A percentile compares a stretch with the other conserved stretches of the same genome.
phyloP scores from a whole-genome alignment of 2,888 invertebrate species.

The Drosophila testacea region DNA sequence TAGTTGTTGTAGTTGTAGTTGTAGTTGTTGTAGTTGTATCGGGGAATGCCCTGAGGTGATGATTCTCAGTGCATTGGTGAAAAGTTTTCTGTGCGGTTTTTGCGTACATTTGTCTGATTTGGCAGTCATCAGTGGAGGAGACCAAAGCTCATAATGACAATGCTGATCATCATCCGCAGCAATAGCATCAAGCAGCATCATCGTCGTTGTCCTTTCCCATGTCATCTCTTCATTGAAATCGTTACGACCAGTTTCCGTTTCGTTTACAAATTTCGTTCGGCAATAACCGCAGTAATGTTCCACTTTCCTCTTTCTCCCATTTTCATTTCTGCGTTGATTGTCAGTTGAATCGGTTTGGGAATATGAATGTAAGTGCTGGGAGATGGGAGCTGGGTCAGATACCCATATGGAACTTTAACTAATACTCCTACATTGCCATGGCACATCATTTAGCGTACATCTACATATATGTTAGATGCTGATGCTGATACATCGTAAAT shows the following conservation, averaged over 20 bases:
- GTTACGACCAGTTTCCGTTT: slow-evolving; percentile 77
- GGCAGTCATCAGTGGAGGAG: slow-evolving; percentile 64
- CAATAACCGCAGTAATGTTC: slow-evolving; percentile 75
- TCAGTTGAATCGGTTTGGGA: slow-evolving; percentile 55
- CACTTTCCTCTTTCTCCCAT: slow-evolving; percentile 23
- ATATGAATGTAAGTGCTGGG: slow-evolving; percentile 29
- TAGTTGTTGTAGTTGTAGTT: slow-evolving; percentile 8
- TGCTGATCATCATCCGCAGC: slow-evolving; percentile 4
- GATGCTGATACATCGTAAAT: slow-evolving; percentile 52
- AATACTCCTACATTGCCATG: slow-evolving; percentile 42
- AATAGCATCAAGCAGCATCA: slow-evolving; percentile 19
- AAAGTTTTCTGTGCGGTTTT: slow-evolving; percentile 74
- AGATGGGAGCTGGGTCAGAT: background rate
- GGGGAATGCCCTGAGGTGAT: slow-evolving; percentile 55
- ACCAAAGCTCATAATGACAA: slow-evolving; percentile 33
- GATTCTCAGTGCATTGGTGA: slow-evolving; percentile 66
- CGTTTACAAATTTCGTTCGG: slow-evolving; percentile 76
- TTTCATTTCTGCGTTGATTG: slow-evolving; percentile 48
- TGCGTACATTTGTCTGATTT: slow-evolving; percentile 79
- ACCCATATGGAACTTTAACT: slow-evolving; percentile 46
- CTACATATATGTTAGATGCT: too few species aligned
- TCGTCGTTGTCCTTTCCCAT: slow-evolving; percentile 57
- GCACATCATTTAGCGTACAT: slow-evolving; percentile 53
- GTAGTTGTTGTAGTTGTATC: background rate
- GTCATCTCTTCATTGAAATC: slow-evolving; percentile 76